Base-by-base conservation (phyloP, 2,113 vertebrate genomes). In the Crotalus viridis region DNA sequence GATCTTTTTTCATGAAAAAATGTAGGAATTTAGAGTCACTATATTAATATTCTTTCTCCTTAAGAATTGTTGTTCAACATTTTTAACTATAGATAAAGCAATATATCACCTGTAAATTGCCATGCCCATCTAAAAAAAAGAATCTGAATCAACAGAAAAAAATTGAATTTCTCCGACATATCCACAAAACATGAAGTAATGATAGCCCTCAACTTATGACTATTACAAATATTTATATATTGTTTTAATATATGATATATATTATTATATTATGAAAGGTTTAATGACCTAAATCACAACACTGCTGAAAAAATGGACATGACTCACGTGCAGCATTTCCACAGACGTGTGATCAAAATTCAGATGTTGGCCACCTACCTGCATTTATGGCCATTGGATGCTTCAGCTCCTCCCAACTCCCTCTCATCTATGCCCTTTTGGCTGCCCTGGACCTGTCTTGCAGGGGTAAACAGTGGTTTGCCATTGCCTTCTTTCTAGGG, bases 1-100 rank as follows among this genome's bases (percentile, higher is more conserved):
- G 98, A 97, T 99, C 99, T 99, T 98, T 95, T 98, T 97, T 97
- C 97, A 94, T 94, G 96, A 95, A 92, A 95, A 26, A 94, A 95
- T 56, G 91, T 81, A 89, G 17, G 39, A 26, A 59, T 17, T 33
- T 52, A 51, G 39, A 17, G 3, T 17, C 54, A 5, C 81, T 51
- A 85, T 55, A 88, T 24, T 10, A 88, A 92, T 51, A 52, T 26
- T 12, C 22, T 15, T 2, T 2, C 26, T 22, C 48, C 64, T 92
- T 46, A 74, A 55, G 48, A 33, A 74, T 24, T 56, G 26, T 88
- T 54, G 43, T 6, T 5, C 1, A 88, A 12, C 43, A 92, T 13
- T 56, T 59, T 54, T 43, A 88, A 88, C 15, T 69, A 43, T 10
- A 92, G 85, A 81, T 26, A 52, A 92, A 39, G 46, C 12, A 69